phyloP scores from a whole-genome alignment of 1,140 invertebrate species.

The Camponotus floridanus region DNA sequence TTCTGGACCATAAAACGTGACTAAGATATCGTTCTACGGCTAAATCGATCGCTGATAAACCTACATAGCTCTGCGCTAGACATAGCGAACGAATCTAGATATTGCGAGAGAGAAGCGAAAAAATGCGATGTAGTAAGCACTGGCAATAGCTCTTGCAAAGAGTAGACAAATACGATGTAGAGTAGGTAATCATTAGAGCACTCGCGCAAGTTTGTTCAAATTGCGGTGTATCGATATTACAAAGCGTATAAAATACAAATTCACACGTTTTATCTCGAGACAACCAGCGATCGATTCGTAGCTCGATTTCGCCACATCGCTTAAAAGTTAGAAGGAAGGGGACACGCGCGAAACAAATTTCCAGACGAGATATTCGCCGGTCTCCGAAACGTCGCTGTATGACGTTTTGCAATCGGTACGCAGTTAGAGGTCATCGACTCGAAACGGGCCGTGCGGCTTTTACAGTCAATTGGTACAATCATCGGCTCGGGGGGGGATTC shows the following conservation, averaged over 20 bases:
- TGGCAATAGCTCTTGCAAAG: constrained; percentile 57
- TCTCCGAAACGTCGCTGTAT: constrained; percentile 52
- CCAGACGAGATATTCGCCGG: constrained; percentile 42
- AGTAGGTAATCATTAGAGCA: constrained; percentile 16
- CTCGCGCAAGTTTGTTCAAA: constrained; percentile 6
- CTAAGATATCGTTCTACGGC: constrained; percentile 66
- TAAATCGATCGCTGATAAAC: constrained; percentile 72
- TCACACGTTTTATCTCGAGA: background rate
- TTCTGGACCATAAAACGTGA: constrained; percentile 55
- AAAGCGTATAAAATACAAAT: constrained; percentile 15
- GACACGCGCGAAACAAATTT: constrained; percentile 21
- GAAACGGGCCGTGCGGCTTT: constrained; percentile 9
- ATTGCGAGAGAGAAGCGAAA: constrained; percentile 45
- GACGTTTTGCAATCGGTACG: constrained; percentile 51
- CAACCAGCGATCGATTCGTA: constrained; percentile 73
- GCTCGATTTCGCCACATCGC: constrained; percentile 60
- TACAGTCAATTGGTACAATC: constrained; percentile 31
- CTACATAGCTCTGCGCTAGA: constrained; percentile 64
- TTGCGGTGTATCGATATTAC: constrained; percentile 1
- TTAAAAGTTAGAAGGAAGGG: constrained; percentile 39
- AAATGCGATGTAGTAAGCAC: constrained; percentile 63
- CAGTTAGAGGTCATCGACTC: constrained; percentile 32
- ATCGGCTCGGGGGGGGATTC: constrained; percentile 24
- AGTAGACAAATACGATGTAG: constrained; percentile 21
- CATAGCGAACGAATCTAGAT: constrained; percentile 61